These are phyloP conservation scores for Aplysina aerophoba DNA, from an alignment of 37 sponge, comb jelly and placozoan genomes.

Conservation along the genomic window DNA sequence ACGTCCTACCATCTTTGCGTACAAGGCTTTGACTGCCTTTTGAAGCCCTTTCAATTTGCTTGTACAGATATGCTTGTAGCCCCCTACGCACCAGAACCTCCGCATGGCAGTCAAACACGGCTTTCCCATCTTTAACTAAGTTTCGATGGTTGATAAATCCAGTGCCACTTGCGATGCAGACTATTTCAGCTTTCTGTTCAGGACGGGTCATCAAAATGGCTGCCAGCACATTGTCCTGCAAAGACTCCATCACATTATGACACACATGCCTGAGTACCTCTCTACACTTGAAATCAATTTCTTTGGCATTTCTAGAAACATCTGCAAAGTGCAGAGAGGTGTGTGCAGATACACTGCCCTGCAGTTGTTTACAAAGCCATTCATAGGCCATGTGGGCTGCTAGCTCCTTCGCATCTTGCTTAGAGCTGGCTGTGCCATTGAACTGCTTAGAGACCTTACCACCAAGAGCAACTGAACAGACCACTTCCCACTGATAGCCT, in stretches of 20 bases:
- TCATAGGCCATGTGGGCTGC: too few relatives aligned
- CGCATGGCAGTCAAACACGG: slow-evolving; percentile 11
- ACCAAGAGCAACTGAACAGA: too few relatives aligned
- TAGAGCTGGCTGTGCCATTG: too few relatives aligned
- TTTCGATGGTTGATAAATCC: background rate
- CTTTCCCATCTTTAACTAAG: background rate
- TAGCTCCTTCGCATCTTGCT: too few relatives aligned
- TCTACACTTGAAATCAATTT: too few relatives aligned
- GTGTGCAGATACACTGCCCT: too few relatives aligned
- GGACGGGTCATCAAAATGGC: background rate
- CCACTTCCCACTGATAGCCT: too few relatives aligned
- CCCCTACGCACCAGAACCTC: slow-evolving; percentile 19
- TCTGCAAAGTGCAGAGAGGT: too few relatives aligned
- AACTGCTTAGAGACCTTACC: too few relatives aligned
- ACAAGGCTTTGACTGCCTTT: background rate
- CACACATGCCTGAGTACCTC: background rate
- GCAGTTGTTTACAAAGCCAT: too few relatives aligned
- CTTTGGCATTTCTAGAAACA: too few relatives aligned
- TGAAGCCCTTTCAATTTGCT: background rate
- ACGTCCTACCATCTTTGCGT: background rate
- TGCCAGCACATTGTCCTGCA: background rate
- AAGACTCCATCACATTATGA: background rate
- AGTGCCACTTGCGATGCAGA: background rate
- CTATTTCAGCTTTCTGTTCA: background rate
- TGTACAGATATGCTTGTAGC: background rate